phyloP scores from a whole-genome alignment of 2,797 vertebrate species.

The Tragelaphus oryx region DNA sequence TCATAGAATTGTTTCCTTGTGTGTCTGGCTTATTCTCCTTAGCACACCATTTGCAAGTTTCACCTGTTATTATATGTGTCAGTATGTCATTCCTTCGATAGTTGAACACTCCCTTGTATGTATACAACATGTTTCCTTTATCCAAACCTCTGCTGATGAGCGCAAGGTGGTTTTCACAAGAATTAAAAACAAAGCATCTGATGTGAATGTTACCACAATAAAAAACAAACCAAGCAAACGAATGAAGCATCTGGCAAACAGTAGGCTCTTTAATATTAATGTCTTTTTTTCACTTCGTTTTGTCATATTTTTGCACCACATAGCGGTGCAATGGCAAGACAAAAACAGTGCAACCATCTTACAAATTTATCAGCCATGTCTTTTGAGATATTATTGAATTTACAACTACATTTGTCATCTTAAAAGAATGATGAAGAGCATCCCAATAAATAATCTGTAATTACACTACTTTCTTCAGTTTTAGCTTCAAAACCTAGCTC shows the following conservation, averaged over 20 bases:
- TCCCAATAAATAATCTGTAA: neutral
- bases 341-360: neutral
- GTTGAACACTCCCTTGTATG: neutral
- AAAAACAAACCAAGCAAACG: neutral
- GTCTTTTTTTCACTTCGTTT: neutral
- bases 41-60: neutral
- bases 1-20: neutral
- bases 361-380: neutral
- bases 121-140: neutral
- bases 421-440: conserved; percentile 1
- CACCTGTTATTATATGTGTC: neutral
- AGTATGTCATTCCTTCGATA: neutral
- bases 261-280: neutral
- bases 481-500: conserved; percentile 38
- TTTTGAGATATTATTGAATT: neutral
- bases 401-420: neutral
- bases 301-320: neutral
- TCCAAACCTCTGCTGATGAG: neutral
- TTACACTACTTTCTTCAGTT: neutral
- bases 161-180: neutral
- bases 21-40: neutral
- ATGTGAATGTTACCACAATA: conserved; percentile 2
- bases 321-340: neutral
- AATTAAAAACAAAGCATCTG: conserved; percentile 23
- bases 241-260: neutral